Evolutionary conservation across 2,113 vertebrate genomes (phyloP), one percentile per base, ranked within the genome.

Genomic region (Crotophaga sulcirostris): DNA sequence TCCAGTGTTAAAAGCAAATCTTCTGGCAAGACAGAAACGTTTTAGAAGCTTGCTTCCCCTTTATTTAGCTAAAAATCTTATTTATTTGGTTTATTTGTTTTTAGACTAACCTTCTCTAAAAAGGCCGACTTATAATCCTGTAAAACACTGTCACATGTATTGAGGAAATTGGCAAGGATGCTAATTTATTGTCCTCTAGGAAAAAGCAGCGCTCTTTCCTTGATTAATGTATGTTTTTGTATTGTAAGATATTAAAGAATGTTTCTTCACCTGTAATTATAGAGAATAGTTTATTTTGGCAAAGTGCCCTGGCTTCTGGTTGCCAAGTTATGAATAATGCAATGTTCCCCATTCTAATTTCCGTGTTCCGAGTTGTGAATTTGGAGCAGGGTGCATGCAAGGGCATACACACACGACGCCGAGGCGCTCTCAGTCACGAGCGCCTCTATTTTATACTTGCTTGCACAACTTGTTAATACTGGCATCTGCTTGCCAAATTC

Each of bases 281-380:
- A 97, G 87, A 83, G 92, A 95, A 95, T 85, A 94, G 95, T 91
- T 97, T 97, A 90, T 90, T 96, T 82, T 97, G 97, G 97, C 97
- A 76, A 96, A 84, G 68, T 45, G 97, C 97, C 95, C 92, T 66
- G 82, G 94, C 92, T 94, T 83, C 87, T 96, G 82, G 90, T 96
- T 97, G 97, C 97, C 97, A 97, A 97, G 96, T 96, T 97, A 97
- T 97, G 96, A 97, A 97, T 97, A 97, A 97, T 97, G 94, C 95
- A 97, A 95, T 86, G 96, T 97, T 96, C 96, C 92, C 77, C 89
- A 66, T 87, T 96, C 97, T 96, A 95, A 97, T 97, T 97, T 97
- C 97, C 92, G 94, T 97, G 97, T 97, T 97, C 94, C 83, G 85
- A 95, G 96, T 94, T 94, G 97, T 91, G 96, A 96, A 96, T 97